Base-by-base conservation (phyloP, 1,140 invertebrate genomes). In the Drosophila pruinosa region DNA sequence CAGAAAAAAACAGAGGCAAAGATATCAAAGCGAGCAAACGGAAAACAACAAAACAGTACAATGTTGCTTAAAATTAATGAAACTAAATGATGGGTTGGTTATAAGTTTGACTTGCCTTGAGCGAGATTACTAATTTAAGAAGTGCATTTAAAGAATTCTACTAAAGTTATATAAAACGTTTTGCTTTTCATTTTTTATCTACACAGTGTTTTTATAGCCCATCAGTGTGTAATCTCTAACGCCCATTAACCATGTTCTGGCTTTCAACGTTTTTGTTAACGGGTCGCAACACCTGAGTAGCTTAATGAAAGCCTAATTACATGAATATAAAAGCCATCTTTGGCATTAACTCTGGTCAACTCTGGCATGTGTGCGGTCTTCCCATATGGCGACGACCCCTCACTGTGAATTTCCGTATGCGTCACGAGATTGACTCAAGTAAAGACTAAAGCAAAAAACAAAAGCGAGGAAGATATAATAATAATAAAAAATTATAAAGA, bases 251-350 rank as follows among this genome's bases (percentile, higher is more conserved):
- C 7, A n/a, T n/a, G n/a, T n/a, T n/a, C n/a, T n/a, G n/a, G 8
- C 4, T 31, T 12, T 15, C 3, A 4, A 12, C 21, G 1, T 34
- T 36, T 41, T n/a, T n/a, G 21, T 52, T 41, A 52, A 36, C 26
- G 17, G 26, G 17, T 8, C 8, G 36, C 45, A 61, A 34, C 12
- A 43, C 56, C 61, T 63, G 36, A 65, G 64, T 53, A 71, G 50
- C 45, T 47, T 36, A 86, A 86, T 86, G 68, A 72, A 56, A 65
- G 57, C 36, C 64, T 74, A 86, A 86, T 86, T 85, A 63, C 77
- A 71, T 62, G 70, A 62, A 77, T 73, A 80, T 70, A 74, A 80
- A 74, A 62, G 1, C 62, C 78, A 81, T 78, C 12, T 81, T 77
- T 69, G 68, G 79, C 7, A 19, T 50, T 48, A 61, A 45, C 65